Base-by-base conservation (phyloP, 2,888 invertebrate species). In the Apotomis capreana region DNA sequence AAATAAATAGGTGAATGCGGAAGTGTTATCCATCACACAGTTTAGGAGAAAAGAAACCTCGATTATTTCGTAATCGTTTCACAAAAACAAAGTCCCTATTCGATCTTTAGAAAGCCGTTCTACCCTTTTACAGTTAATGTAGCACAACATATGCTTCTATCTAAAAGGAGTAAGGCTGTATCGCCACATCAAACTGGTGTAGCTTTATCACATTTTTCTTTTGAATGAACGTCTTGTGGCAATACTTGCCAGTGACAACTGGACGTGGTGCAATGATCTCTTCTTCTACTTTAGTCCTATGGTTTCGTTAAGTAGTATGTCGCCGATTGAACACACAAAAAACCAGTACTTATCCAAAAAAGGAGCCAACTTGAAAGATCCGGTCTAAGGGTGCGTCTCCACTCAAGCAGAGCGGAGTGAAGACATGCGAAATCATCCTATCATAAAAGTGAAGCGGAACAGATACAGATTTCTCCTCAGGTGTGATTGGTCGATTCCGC, bases 81-180 rank as follows among this genome's bases (percentile, higher is more conserved):
- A 80, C 76, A 78, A 80, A 81, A 76, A 74, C 58, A 44, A 68
- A 67, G 40, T 63, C 65, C 69, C 73, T 73, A 74, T 74, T 75
- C 70, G 74, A 75, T 73, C 68, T 69, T 78, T 84, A 83, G 85
- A 84, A 84, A 85, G 85, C 78, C 73, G 82, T 79, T 74, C 76
- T 80, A 69, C 84, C 84, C 84, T 78, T 84, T 76, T 77, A 71
- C 13, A 77, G 76, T 61, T 55, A 71, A 68, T 75, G 77, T 79
- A 76, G 77, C 76, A 77, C 78, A 76, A 74, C 77, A 71, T 64
- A 70, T 10, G 5, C 57, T 9, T 13, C 26, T 15, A 51, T n/a
- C 49, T 10, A 49, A 49, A 15, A 36, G n/a, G 36, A 51, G 51
- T 62, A 62, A 15, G 51, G 36, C 8, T 8, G 61, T 36, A 51